Evolutionary conservation across 2,113 vertebrate species (phyloP).

Genomic region (Triplophysa dalaica): DNA sequence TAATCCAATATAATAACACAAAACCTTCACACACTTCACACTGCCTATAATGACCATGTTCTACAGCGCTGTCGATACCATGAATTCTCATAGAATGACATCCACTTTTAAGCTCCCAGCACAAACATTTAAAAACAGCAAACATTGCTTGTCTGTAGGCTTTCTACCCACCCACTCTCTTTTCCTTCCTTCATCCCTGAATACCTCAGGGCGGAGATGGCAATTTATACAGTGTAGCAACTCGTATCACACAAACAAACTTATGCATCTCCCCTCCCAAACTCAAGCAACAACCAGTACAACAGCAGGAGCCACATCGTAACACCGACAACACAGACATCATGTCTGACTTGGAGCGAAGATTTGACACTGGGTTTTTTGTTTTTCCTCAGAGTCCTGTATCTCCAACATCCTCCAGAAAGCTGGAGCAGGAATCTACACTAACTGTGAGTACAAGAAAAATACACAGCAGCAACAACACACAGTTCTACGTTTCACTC

Average conservation of each 20-base stretch:
- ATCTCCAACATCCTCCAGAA: slow-evolving; percentile 79
- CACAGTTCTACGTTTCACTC: background rate
- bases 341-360: slow-evolving; percentile 73
- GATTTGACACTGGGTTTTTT: slow-evolving; percentile 74
- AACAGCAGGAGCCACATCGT: slow-evolving; percentile 46
- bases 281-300: slow-evolving; percentile 53
- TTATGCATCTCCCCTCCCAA: slow-evolving; percentile 46
- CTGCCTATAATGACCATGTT: no score
- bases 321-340: slow-evolving; percentile 13
- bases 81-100: no score
- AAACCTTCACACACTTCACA: no score
- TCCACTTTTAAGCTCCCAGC: no score
- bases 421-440: slow-evolving; percentile 80
- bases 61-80: no score
- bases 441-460: slow-evolving; percentile 79
- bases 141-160: background rate
- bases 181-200: background rate
- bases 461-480: slow-evolving; percentile 13
- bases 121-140: no score
- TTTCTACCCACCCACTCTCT: background rate
- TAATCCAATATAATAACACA: no score
- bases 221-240: background rate
- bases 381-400: slow-evolving; percentile 83
- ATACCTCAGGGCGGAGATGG: slow-evolving; percentile 25
- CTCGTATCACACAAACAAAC: slow-evolving; percentile 14